A percentile compares a stretch with the other conserved stretches of the same genome.
Evolutionary conservation across 2,113 vertebrate genomes (phyloP).

Genomic region (Pachyramphus minor): DNA sequence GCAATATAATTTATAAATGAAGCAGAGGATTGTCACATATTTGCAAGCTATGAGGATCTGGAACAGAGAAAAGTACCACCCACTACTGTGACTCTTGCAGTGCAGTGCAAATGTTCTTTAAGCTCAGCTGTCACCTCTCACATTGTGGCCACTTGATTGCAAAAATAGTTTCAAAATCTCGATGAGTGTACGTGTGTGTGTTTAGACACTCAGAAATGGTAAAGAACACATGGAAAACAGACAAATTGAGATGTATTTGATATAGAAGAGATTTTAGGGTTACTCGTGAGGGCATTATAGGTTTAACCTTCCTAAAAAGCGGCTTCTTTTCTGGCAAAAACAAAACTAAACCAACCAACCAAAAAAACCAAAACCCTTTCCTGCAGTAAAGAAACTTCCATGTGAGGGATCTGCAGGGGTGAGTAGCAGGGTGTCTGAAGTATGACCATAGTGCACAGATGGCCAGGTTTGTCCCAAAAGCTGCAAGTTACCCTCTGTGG

Average conservation of each 20-base stretch:
- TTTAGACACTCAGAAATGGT: neutral
- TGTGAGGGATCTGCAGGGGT: neutral
- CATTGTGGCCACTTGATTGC: neutral
- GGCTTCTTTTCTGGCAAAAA: neutral
- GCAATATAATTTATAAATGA: neutral
- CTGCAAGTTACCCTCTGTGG: neutral
- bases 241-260: neutral
- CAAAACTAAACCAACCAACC: neutral
- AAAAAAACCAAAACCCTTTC: neutral
- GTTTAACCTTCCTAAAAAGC: neutral
- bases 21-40: neutral
- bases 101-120: neutral
- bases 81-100: neutral
- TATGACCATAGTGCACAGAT: neutral
- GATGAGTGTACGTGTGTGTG: neutral
- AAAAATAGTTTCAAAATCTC: neutral
- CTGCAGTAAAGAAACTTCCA: neutral
- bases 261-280: neutral
- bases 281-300: neutral
- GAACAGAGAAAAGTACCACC: neutral
- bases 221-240: neutral
- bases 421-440: neutral
- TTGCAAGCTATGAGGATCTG: neutral
- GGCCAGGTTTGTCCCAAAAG: neutral
- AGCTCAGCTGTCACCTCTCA: neutral